Conservation (phyloP, 2,113 vertebrate genomes). For the Chlamydotis undulata region DNA sequence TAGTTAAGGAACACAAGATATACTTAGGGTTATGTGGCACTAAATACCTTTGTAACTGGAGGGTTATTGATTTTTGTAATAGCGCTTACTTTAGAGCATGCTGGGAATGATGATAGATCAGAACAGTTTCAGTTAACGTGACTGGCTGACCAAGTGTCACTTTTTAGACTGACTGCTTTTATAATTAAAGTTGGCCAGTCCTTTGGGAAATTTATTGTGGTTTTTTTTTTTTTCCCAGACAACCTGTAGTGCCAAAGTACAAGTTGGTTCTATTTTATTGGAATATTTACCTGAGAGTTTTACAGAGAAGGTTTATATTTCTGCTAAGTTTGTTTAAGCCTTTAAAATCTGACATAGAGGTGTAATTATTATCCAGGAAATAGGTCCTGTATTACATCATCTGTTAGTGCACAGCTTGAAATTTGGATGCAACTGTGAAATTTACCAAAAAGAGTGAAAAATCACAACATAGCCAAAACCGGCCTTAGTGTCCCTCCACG, state of each 20-base stretch:
- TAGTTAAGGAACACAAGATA: background rate
- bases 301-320: background rate
- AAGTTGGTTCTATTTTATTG: background rate
- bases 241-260: background rate
- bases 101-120: background rate
- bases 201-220: background rate
- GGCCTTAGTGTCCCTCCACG: background rate
- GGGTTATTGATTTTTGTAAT: background rate
- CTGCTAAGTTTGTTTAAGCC: background rate
- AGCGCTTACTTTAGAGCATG: background rate
- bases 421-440: background rate
- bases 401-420: background rate
- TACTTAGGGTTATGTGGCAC: background rate
- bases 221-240: background rate
- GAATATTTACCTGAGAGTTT: background rate
- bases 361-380: background rate
- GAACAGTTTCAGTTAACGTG: background rate
- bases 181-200: background rate
- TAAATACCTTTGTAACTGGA: background rate
- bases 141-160: background rate
- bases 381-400: background rate
- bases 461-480: accelerated
- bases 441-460: background rate
- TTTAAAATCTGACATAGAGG: background rate
- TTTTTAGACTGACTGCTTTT: background rate